Evolutionary conservation across 2,113 vertebrate species (phyloP), one percentile per base, ranked within the genome.

Genomic region (Anguilla japonica): DNA sequence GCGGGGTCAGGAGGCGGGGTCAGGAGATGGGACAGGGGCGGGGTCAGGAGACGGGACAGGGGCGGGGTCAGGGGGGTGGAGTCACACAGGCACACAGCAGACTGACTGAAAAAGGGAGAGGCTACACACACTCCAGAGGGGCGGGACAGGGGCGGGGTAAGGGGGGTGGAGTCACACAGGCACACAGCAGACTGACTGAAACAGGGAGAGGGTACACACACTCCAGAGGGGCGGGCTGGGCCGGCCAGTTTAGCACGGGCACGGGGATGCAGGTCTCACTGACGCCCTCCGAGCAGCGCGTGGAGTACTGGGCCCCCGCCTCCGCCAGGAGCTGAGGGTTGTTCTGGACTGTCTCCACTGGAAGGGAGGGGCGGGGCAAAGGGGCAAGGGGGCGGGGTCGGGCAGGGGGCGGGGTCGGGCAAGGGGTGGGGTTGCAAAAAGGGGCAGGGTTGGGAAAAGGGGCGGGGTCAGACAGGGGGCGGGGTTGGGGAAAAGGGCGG

Each of bases 271-370:
- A 97, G 93, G 98, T 98, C 96, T 99, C 98, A 95, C 97, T 97
- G 96, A 98, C 96, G 96, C 95, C 95, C 89, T 95, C 97, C 95
- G 97, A 96, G 92, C 95, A 96, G 93, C 97, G 97, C 91, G 96
- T 94, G 92, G 96, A 95, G 88, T 96, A 92, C 90, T 96, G 93
- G 92, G 93, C 94, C 86, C 96, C 96, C 75, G 96, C 96, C 95
- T 99, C 97, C 95, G 97, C 95, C 89, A 99, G 95, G 94, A 99
- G 96, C 94, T 96, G 96, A 86, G 97, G 96, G 92, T 96, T 97
- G 96, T 96, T 98, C 97, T 98, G 98, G 96, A 99, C 94, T 94
- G 97, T 97, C 96, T 98, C 97, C 89, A 99, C 97, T 98, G 93
- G 93, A 97, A 94, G 93, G 90, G 93, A 91, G 40, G 71, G 84